phyloP scores from a whole-genome alignment of 2,888 invertebrate genomes.

The Drosophila subquinaria region DNA sequence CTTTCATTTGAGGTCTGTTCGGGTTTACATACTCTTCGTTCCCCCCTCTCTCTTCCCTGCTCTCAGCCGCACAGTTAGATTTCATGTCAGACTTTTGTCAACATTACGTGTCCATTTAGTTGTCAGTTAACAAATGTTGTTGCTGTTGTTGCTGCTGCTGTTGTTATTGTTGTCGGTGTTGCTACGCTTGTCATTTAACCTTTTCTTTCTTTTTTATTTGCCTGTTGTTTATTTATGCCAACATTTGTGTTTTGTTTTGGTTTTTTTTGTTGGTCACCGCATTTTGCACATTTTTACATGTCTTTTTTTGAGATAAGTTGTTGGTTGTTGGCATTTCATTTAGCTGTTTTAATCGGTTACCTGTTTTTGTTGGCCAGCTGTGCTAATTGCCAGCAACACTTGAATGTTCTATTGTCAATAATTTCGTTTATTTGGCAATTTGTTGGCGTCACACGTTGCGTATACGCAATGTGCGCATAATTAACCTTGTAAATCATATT shows the following conservation, averaged over 20 bases:
- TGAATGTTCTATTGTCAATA: conserved; percentile 2
- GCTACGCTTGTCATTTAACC: conserved; percentile 54
- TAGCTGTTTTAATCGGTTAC: conserved; percentile 9
- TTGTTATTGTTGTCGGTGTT: conserved; percentile 12
- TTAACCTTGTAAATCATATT: conserved; percentile 31
- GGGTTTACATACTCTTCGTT: conserved; percentile 30
- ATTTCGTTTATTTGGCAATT: conserved; percentile 4
- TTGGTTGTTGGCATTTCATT: conserved; percentile 27
- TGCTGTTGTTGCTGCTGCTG: conserved; percentile 22
- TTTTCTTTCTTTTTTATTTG: conserved; percentile 33
- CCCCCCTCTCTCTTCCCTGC: conserved; percentile 26
- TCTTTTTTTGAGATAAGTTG: conserved; percentile 2
- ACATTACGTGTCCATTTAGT: conserved; percentile 81
- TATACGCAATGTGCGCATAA: conserved; percentile 22
- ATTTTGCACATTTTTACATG: conserved; percentile 40
- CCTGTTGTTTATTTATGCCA: conserved; percentile 32
- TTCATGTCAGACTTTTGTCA: conserved; percentile 82
- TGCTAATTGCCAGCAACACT: conserved; percentile 24
- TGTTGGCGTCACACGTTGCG: conserved; percentile 8
- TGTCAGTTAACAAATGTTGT: conserved; percentile 77
- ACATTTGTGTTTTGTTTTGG: conserved; percentile 31
- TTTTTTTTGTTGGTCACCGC: conserved; percentile 36
- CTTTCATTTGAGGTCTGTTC: conserved; percentile 74
- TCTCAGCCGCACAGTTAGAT: conserved; percentile 58
- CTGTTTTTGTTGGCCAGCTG: conserved; percentile 18